Conservation (phyloP, 2,888 invertebrate species). For the Drosophila antonietae region DNA sequence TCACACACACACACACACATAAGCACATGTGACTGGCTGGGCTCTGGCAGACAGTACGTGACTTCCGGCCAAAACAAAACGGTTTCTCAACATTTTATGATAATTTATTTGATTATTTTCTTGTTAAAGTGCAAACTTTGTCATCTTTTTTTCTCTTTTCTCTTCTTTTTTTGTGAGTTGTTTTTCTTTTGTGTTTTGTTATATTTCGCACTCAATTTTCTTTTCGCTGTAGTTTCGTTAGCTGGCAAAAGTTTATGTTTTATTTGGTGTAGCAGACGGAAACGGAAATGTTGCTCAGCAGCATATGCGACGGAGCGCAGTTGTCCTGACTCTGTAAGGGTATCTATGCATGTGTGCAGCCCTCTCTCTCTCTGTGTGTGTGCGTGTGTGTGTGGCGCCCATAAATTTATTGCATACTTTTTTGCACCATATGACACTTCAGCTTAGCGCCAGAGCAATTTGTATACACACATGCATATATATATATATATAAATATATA, state of each 20-base stretch:
- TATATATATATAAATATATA: constrained; percentile 17
- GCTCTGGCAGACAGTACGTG: constrained; percentile 73
- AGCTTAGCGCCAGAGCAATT: constrained; percentile 38
- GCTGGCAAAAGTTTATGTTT: constrained; percentile 35
- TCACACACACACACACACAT: constrained; percentile 7
- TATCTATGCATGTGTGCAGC: constrained; percentile 1
- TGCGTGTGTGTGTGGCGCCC: constrained; percentile 28
- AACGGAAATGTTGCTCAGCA: constrained; percentile 80
- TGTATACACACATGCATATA: constrained; percentile 15
- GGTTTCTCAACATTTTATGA: constrained; percentile 77
- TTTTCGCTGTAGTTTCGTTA: constrained; percentile 27
- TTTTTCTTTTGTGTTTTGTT: constrained; percentile 25
- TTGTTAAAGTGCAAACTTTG: constrained; percentile 81
- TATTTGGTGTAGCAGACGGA: constrained; percentile 60
- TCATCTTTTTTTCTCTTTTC: constrained; percentile 50
- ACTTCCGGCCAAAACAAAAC: constrained; percentile 80
- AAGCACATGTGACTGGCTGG: constrained; percentile 39
- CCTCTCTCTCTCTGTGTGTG: background rate
- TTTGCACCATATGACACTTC: constrained; percentile 72
- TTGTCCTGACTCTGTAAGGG: constrained; percentile 26
- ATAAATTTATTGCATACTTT: constrained; percentile 81
- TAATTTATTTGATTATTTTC: constrained; percentile 81
- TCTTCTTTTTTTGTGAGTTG: constrained; percentile 2
- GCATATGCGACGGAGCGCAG: constrained; percentile 65
- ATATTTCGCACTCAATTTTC: constrained; percentile 49